Conservation (phyloP, 1,140 invertebrate genomes). For the Protaetia brevitarsis region DNA sequence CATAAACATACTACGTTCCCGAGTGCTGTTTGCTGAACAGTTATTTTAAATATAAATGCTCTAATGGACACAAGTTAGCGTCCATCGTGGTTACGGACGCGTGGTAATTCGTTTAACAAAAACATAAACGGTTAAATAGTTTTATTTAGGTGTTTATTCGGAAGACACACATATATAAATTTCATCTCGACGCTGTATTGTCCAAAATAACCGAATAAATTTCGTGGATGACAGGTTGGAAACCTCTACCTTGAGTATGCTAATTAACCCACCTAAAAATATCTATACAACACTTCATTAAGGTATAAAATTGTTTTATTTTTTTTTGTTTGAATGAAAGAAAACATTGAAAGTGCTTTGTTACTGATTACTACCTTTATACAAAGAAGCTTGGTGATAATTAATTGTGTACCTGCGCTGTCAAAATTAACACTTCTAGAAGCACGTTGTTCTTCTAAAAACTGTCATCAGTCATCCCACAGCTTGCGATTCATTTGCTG, state of each 20-base stretch:
- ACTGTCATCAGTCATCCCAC: conserved; percentile 9
- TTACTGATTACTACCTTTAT: not conserved
- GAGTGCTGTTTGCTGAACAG: not conserved
- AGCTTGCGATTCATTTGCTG: not conserved
- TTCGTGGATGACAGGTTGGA: not conserved
- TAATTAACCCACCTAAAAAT: too few species aligned
- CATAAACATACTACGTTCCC: not conserved
- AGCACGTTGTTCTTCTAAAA: not conserved
- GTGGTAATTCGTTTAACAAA: not conserved
- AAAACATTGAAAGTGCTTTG: not conserved
- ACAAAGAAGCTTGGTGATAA: not conserved
- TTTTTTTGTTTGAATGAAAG: too few species aligned
- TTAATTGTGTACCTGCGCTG: not conserved
- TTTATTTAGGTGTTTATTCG: conserved; percentile 8
- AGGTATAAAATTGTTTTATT: not conserved
- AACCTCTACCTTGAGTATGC: too few species aligned
- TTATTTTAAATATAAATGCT: conserved; percentile 7
- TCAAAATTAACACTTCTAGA: conserved; percentile 15
- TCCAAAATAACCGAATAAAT: not conserved
- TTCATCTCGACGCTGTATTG: not conserved
- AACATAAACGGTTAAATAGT: not conserved
- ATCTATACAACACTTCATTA: too few species aligned
- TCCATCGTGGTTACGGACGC: not conserved
- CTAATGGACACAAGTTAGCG: not conserved
- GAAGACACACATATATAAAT: not conserved